Base-by-base conservation (phyloP, 2,888 invertebrate genomes). In the Clusia tigrina region DNA sequence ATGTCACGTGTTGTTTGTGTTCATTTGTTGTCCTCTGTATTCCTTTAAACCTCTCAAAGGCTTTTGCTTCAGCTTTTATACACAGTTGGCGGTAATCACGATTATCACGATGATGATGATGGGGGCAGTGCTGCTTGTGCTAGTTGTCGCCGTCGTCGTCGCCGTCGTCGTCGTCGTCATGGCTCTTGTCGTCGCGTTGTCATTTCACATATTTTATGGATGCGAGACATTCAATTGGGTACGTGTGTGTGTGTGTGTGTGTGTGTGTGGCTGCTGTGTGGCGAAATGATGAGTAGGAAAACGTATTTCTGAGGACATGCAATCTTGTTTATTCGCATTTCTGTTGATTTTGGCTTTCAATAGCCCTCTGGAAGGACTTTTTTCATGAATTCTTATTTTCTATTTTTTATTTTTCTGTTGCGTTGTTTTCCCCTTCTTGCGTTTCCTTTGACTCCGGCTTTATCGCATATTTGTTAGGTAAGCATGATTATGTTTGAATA, bases 211-310 rank as follows among this genome's bases (percentile, higher is more conserved):
- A 64, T 58, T 66, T 66, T 63, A 63, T 61, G 54, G 10, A 56
- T 32, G 53, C 55, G 37, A 52, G 60, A 58, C 71, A 70, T 74
- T 71, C 77, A 78, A 78, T 77, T 77, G 77, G 77, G 77, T 77
- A 74, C 72, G 71, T 74, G 68, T 76, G 74, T 76, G n/a, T n/a
- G 42, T 10, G 3, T 42, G 42, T 15, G 10, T 15, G 3, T 42
- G 12, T 12, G 6, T 10, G n/a, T 18, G 48, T 5, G 2, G 20
- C 3, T 6, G 42, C 32, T 32, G 5, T 32, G 32, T 42, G 9
- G 42, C 42, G n/a, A 42, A 42, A n/a, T 6, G 42, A n/a, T n/a
- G n/a, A n/a, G n/a, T n/a, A 32, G 12, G 12, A n/a, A 42, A 42
- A 42, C 42, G 10, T 42, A 42, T 42, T 48, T 22, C 22, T 6